Base-by-base conservation (phyloP, 2,888 invertebrate genomes). In the Willowsia nigromaculata region DNA sequence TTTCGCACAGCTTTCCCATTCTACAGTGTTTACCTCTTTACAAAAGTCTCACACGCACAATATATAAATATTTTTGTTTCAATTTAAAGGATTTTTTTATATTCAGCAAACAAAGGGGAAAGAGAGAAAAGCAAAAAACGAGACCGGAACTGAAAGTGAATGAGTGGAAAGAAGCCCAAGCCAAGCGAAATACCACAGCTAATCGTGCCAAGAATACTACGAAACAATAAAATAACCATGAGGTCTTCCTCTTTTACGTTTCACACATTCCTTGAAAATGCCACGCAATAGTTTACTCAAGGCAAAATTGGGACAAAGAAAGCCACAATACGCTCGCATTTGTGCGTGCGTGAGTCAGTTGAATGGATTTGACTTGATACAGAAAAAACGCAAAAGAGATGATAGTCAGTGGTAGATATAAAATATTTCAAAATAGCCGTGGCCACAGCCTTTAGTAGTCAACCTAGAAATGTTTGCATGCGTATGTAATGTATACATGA, bases 181-280 rank as follows among this genome's bases (percentile, higher is more conserved):
- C 76, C 62, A 76, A 85, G 59, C 0, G 15, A 71, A 40, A 68
- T 22, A 76, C 59, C 85, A 76, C 43, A 76, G 30, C 76, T 85
- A 85, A 85, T 76, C 85, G 85, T 85, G 85, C 85, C 85, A 85
- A 76, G 85, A 85, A 85, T 85, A 76, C 62, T 71, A 74, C 40
- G 40, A 85, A 85, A 25, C 85, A 11, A 59, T 76, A 85, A 62
- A 59, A 25, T 2, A 82, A 18, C 2, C 40, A 82, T 3, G 18
- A 22, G 9, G 18, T 37, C 15, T 80, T 80, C 15, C 68, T 11
- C 76, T 76, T n/a, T 50, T 25, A 50, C 27, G 25, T 25, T 13
- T 7, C 11, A 25, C 22, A 9, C 22, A 22, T 22, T 4, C 22
- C 11, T 43, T 40, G 6, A 33, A 40, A 40, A 71, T 22, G 25